Evolutionary conservation across 2,888 invertebrate species (phyloP).

Genomic region (Hedychridium roseum): DNA sequence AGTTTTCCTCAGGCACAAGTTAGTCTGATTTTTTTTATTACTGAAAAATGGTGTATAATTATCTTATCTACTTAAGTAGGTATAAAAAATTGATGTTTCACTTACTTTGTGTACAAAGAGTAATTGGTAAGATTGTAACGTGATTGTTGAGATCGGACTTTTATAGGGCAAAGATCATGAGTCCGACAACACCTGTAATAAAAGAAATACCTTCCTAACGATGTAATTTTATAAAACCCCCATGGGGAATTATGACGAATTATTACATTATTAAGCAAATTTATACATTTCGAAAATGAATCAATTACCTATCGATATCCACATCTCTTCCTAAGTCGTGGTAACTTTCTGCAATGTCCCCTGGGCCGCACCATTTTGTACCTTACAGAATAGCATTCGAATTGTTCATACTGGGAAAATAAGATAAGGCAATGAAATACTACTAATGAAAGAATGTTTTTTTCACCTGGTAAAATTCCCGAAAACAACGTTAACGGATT

Average conservation of each 20-base stretch:
- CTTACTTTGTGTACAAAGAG: conserved; percentile 81
- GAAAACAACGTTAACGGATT: conserved; percentile 77
- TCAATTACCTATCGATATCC: conserved; percentile 53
- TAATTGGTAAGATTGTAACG: conserved; percentile 86
- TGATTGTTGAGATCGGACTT: conserved; percentile 73
- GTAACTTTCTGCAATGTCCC: conserved; percentile 85
- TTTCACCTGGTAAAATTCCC: conserved; percentile 88
- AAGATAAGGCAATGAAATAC: too few relatives aligned
- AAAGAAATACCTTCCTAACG: too few relatives aligned
- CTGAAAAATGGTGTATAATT: too few relatives aligned
- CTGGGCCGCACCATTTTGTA: conserved; percentile 93
- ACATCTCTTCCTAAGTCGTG: conserved; percentile 82
- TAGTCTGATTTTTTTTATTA: background rate
- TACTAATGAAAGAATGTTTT: too few relatives aligned
- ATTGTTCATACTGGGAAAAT: conserved; percentile 1
- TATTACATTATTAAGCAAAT: too few relatives aligned
- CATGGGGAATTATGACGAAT: too few relatives aligned
- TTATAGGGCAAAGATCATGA: conserved; percentile 90
- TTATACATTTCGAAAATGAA: background rate
- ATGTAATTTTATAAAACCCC: too few relatives aligned
- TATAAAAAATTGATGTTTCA: conserved; percentile 14
- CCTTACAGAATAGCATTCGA: conserved; percentile 67
- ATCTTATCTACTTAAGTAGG: too few relatives aligned
- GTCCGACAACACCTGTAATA: conserved; percentile 78
- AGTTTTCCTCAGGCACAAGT: background rate